Conservation (phyloP, 2,113 vertebrate species). For the Siniperca knerii region DNA sequence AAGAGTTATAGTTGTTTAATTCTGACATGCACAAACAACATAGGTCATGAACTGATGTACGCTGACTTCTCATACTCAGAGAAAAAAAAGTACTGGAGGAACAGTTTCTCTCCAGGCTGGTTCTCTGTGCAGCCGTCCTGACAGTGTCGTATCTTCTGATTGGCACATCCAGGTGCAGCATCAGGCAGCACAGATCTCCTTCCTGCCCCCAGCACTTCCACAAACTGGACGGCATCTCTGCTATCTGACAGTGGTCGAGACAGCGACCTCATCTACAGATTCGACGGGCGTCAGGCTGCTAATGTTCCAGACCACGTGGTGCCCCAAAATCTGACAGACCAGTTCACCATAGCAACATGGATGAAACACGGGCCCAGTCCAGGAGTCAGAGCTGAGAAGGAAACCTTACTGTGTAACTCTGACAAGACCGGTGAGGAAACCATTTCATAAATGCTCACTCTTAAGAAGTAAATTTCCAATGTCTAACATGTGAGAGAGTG, state of each 20-base stretch:
- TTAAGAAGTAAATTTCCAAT: neutral
- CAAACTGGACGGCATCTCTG: constrained; percentile 94
- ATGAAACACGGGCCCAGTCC: constrained; percentile 98
- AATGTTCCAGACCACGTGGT: constrained; percentile 95
- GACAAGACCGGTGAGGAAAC: constrained; percentile 93
- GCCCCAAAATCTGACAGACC: constrained; percentile 96
- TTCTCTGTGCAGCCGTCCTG: neutral
- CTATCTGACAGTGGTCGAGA: constrained; percentile 90
- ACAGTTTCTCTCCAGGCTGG: neutral
- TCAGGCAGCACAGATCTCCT: constrained; percentile 96
- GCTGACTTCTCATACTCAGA: neutral
- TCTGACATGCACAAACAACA: neutral
- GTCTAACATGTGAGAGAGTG: neutral
- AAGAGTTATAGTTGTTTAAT: neutral
- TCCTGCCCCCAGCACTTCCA: constrained; percentile 88
- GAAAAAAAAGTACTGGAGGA: neutral
- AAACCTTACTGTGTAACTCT: constrained; percentile 97
- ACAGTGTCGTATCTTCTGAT: constrained; percentile 41
- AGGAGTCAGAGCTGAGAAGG: constrained; percentile 94
- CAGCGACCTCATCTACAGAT: constrained; percentile 93
- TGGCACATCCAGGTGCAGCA: constrained; percentile 88
- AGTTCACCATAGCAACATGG: constrained; percentile 97
- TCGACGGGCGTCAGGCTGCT: constrained; percentile 94
- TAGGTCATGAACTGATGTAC: neutral
- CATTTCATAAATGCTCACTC: neutral